Base-by-base conservation (phyloP, 1,140 invertebrate species). In the Eurosta solidaginis region DNA sequence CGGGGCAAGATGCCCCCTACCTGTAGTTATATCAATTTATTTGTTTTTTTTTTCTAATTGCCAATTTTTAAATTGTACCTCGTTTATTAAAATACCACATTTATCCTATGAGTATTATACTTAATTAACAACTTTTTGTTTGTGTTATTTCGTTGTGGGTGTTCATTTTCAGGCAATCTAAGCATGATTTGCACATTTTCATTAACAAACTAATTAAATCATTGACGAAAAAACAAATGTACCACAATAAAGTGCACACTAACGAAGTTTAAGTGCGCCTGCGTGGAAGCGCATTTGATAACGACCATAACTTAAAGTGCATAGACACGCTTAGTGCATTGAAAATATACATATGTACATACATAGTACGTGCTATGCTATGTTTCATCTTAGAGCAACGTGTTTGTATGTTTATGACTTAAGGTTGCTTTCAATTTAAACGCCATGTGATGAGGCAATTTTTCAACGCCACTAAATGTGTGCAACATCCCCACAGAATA, bases 391-490 rank as follows among this genome's bases (percentile, higher is more conserved):
- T 9, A 47, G 14, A 14, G 2, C 45, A 47, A 17, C 45, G 45
- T 14, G 45, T 14, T 47, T 47, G 45, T 12, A 47, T 47, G 45
- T 47, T 1, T 9, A 14, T 14, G 14, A 9, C 14, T 47, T 1
- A 17, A 3, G 33, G 45, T 20, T 47, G 45, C 47, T 76, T 76
- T 76, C 52, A 76, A 76, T 76, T 76, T 50, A 52, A 76, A 74
- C 75, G 50, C 49, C 42, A 33, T 76, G 75, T 52, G 75, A 76
- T 76, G 75, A 76, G 75, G 75, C 49, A 76, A 76, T 76, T 76
- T 76, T 76, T 76, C 75, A 76, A 29, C 75, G 75, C 75, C 75
- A 42, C 59, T 40, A 68, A 68, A 40, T 33, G 59, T 40, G n/a
- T 68, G 29, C 33, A 20, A 40, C n/a, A 68, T 9, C 33, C 22